Percentiles rank a stretch among this genome's conserved stretches.
Conservation (phyloP, 2,113 vertebrate species). For the Ondatra zibethicus region DNA sequence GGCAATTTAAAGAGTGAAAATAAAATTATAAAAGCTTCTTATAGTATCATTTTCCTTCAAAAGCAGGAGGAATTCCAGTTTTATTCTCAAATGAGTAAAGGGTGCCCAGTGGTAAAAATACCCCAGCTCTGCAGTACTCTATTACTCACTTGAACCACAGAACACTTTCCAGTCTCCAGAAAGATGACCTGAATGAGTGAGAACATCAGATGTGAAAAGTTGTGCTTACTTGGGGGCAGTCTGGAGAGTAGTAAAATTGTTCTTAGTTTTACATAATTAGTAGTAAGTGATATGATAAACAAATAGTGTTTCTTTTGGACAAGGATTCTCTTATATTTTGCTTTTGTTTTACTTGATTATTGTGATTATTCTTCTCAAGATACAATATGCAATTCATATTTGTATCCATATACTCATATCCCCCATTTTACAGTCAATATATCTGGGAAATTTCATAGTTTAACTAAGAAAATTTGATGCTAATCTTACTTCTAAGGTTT, state of each 20-base stretch:
- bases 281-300: neutral
- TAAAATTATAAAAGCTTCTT: neutral
- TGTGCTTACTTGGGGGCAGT: neutral
- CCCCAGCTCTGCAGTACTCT: neutral
- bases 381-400: neutral
- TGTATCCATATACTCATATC: neutral
- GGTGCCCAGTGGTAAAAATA: neutral
- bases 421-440: neutral
- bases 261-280: neutral
- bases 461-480: neutral
- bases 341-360: neutral
- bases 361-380: neutral
- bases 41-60: neutral
- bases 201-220: neutral
- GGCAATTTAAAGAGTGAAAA: constrained; percentile 1
- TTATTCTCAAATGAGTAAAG: neutral
- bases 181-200: neutral
- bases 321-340: neutral
- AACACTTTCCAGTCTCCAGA: neutral
- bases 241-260: neutral
- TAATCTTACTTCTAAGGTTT: neutral
- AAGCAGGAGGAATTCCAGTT: neutral
- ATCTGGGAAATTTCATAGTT: neutral
- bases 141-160: neutral
- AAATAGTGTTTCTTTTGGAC: neutral